These are phyloP conservation scores for Salpingus planirostris DNA, from an alignment of 2,888 invertebrate genomes.

Conservation along the genomic window DNA sequence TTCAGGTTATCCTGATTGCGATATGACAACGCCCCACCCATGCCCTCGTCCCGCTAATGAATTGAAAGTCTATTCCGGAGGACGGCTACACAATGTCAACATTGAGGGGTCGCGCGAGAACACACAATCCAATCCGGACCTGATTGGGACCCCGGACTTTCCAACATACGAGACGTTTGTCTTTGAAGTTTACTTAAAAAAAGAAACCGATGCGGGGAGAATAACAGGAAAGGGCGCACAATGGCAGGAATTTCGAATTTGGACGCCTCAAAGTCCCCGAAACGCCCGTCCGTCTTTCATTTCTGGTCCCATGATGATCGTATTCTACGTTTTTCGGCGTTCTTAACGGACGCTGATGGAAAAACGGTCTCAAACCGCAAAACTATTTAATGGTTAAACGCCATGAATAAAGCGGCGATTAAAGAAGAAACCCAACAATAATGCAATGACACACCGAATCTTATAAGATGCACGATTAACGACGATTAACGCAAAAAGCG, in stretches of 20 bases:
- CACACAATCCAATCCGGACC: slow-evolving; percentile 36
- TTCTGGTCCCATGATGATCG: background rate
- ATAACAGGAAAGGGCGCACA: slow-evolving; percentile 30
- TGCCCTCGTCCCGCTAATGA: slow-evolving; percentile 37
- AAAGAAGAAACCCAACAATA: slow-evolving; percentile 12
- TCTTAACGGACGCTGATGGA: background rate
- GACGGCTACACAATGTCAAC: slow-evolving; percentile 40
- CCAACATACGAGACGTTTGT: slow-evolving; percentile 33
- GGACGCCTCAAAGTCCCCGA: slow-evolving; percentile 13
- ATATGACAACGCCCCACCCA: slow-evolving; percentile 25
- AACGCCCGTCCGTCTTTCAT: slow-evolving; percentile 1
- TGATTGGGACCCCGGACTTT: slow-evolving; percentile 35
- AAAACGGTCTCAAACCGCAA: slow-evolving; percentile 18
- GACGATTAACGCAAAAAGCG: slow-evolving; percentile 15
- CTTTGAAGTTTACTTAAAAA: slow-evolving; percentile 40
- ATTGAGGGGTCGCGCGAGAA: slow-evolving; percentile 22
- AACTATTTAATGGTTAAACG: slow-evolving; percentile 24
- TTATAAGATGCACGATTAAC: slow-evolving; percentile 25
- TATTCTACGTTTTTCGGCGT: background rate
- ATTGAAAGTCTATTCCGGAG: slow-evolving; percentile 40
- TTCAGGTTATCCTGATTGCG: slow-evolving; percentile 33
- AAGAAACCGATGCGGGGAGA: no score
- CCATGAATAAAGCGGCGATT: slow-evolving; percentile 24
- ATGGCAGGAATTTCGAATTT: slow-evolving; percentile 38
- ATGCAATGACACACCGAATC: slow-evolving; percentile 21